Base-by-base conservation (phyloP, 2,113 vertebrate species). In the Halcyon malimbica region DNA sequence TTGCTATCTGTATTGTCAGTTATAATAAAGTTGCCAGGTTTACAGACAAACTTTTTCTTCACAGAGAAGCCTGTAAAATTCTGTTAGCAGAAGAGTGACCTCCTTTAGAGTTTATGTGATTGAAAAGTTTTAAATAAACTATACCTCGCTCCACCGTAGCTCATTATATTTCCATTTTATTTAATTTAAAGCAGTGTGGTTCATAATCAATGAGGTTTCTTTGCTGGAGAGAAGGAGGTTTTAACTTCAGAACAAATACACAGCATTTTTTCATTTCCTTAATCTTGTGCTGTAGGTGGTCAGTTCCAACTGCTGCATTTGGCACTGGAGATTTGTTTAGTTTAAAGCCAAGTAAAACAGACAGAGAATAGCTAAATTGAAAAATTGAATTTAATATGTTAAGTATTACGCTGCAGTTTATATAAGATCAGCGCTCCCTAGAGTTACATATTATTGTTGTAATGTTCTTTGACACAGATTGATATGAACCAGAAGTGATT, bases 311-410 rank as follows among this genome's bases (percentile, higher is more conserved):
- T 92, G 92, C 87, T 97, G 82, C 94, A 48, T 86, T 96, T 98
- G 90, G 95, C 94, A 93, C 56, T 74, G 56, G 77, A 57, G 63
- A 33, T 76, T 94, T 96, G 57, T 82, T 97, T 97, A 77, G 51
- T 94, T 97, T 89, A 93, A 96, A 97, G 82, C 93, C 96, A 97
- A 98, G 79, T 95, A 87, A 97, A 98, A 97, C 82, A 98, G 94
- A 96, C 46, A 87, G 81, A 91, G 75, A 78, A 97, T 64, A 96
- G 83, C 90, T 92, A 94, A 97, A 97, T n/a, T 96, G 89, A 97
- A 96, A 94, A 92, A 96, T 85, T 90, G 94, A 96, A 97, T 93
- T 96, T 94, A 95, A 87, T 96, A 90, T 91, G 80, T 62, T 95
- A 91, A 75, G 29, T 91, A 95, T 95, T 97, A 95, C 85, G 69